Conservation (phyloP, 2,888 invertebrate species). For the Ceramica pisi region DNA sequence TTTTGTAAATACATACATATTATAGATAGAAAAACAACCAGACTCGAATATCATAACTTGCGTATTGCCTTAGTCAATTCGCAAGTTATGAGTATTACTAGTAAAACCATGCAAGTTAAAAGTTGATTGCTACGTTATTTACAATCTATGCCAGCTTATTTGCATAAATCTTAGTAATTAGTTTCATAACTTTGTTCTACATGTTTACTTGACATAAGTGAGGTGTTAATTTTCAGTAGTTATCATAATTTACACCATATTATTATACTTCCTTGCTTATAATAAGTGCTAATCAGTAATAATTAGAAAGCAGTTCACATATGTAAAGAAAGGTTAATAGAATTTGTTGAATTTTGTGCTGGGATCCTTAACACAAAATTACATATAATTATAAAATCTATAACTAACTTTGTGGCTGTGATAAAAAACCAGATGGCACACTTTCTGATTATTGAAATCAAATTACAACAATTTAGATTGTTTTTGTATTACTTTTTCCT, state of each 20-base stretch:
- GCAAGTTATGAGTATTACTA: not conserved
- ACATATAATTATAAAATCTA: not conserved
- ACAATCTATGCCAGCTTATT: not conserved
- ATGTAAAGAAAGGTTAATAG: not conserved
- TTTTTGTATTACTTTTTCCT: not conserved
- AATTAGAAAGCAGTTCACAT: not conserved
- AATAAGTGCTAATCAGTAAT: conserved; percentile 19
- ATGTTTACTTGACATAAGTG: conserved; percentile 10
- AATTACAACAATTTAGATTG: not conserved
- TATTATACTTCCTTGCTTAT: conserved; percentile 15
- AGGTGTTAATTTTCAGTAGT: conserved; percentile 38
- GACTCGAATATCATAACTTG: no score
- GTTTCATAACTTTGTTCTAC: conserved; percentile 22
- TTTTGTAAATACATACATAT: no score
- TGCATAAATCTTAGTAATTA: conserved; percentile 1
- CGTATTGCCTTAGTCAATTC: no score
- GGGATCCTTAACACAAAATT: no score
- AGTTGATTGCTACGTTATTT: not conserved
- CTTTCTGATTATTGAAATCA: conserved; percentile 1
- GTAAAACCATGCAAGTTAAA: not conserved
- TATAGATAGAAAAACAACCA: no score
- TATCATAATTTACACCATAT: conserved; percentile 1
- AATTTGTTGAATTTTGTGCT: not conserved
- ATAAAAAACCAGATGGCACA: not conserved
- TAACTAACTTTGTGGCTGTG: not conserved